Conservation (phyloP, 1,140 invertebrate species). For the Meloidogyne exigua region DNA sequence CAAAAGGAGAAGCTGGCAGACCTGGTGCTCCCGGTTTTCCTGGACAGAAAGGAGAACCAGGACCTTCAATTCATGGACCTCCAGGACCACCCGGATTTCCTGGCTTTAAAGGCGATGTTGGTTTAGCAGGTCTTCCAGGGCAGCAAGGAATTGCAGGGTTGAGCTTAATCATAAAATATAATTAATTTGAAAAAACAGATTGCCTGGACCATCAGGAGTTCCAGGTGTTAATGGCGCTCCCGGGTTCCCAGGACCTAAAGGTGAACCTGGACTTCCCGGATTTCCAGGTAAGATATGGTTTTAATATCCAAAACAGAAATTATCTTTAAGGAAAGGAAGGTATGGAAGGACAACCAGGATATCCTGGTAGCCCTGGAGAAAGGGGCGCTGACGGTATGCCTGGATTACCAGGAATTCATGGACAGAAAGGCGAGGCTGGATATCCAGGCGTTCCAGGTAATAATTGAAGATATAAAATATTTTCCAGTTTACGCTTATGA, state of each 20-base stretch:
- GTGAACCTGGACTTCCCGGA: slow-evolving; percentile 51
- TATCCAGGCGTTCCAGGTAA: slow-evolving; percentile 29
- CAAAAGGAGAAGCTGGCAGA: slow-evolving; percentile 53
- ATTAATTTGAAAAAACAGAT: background rate
- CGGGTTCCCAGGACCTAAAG: slow-evolving; percentile 57
- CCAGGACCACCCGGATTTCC: slow-evolving; percentile 54
- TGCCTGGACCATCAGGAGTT: slow-evolving; percentile 44
- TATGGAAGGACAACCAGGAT: slow-evolving; percentile 33
- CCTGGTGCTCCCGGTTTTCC: slow-evolving; percentile 59
- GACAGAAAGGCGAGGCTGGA: slow-evolving; percentile 52
- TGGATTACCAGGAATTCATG: slow-evolving; percentile 35
- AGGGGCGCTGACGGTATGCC: slow-evolving; percentile 34
- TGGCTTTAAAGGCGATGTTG: slow-evolving; percentile 57
- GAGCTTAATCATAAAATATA: background rate
- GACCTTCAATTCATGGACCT: slow-evolving; percentile 48
- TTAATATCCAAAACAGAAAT: slow-evolving; percentile 1
- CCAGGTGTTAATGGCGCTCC: slow-evolving; percentile 51
- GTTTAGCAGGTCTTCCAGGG: slow-evolving; percentile 28
- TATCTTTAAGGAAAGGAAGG: slow-evolving; percentile 33
- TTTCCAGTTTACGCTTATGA: no score
- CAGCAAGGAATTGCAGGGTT: slow-evolving; percentile 41
- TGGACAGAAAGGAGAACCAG: slow-evolving; percentile 63
- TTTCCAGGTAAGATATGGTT: slow-evolving; percentile 34
- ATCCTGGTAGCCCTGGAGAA: slow-evolving; percentile 31
- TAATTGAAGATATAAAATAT: background rate